Conservation (phyloP, 1,140 invertebrate genomes). For the Diorhabda elongata region DNA sequence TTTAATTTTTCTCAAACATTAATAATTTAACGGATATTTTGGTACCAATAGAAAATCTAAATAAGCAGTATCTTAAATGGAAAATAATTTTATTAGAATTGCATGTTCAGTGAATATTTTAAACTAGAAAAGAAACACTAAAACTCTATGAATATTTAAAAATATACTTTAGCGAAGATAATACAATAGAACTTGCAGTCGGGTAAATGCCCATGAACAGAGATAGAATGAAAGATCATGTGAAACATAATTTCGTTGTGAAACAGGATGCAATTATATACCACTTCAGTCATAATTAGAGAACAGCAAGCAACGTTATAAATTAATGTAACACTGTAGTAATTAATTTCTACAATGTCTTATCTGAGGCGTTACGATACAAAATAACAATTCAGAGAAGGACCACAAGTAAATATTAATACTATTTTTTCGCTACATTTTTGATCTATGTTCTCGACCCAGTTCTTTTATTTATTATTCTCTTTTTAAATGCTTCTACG, state of each 20-base stretch:
- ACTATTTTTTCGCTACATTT: no score
- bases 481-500: no score
- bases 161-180: not conserved
- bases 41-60: no score
- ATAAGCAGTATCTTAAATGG: no score
- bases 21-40: no score
- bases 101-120: not conserved
- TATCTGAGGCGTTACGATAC: not conserved
- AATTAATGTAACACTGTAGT: constrained; percentile 22
- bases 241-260: constrained; percentile 23
- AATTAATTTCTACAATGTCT: constrained; percentile 14
- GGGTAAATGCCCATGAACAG: not conserved
- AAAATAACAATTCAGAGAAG: no score
- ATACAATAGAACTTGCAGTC: not conserved
- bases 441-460: no score
- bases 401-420: no score
- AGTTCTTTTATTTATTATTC: no score
- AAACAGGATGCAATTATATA: constrained; percentile 29
- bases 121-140: not conserved
- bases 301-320: constrained; percentile 16
- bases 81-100: no score
- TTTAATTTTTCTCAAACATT: no score
- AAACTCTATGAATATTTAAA: constrained; percentile 1
- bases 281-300: constrained; percentile 23
- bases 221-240: constrained; percentile 11